Conservation (phyloP, 2,113 vertebrate genomes). For the Hydrochoerus hydrochaeris region DNA sequence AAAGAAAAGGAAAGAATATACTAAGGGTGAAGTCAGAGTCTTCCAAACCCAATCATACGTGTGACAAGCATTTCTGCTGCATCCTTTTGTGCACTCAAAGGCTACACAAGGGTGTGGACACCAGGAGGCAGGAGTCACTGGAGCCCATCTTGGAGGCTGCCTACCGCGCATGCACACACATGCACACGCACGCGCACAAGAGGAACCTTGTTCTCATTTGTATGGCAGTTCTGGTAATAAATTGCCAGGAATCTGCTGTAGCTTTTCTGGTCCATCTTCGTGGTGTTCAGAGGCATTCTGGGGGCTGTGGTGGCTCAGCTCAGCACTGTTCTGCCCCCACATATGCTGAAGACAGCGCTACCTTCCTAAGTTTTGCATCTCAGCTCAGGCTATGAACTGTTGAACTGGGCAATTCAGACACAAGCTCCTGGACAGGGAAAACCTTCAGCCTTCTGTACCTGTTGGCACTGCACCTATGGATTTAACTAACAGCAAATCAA, state of each 20-base stretch:
- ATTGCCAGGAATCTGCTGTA: background rate
- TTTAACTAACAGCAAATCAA: background rate
- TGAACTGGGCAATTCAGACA: background rate
- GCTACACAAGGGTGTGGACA: background rate
- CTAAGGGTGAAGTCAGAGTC: background rate
- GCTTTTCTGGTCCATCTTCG: background rate
- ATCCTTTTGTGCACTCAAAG: background rate
- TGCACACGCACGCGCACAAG: background rate
- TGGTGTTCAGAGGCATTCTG: background rate
- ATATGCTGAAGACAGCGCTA: background rate
- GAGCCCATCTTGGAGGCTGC: background rate
- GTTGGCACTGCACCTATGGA: background rate
- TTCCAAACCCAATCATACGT: background rate
- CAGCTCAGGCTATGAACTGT: background rate
- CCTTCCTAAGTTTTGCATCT: background rate
- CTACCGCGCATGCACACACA: background rate
- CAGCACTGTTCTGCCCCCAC: background rate
- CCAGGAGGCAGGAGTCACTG: background rate
- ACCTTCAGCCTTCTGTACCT: background rate
- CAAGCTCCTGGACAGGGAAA: rapidly evolving
- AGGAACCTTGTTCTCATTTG: background rate
- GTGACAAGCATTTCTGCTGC: background rate
- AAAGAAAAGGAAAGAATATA: background rate
- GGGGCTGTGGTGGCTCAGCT: background rate
- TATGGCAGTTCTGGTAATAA: background rate